Base-by-base conservation (phyloP, 2,113 vertebrate species). In the Amphiprion percula region DNA sequence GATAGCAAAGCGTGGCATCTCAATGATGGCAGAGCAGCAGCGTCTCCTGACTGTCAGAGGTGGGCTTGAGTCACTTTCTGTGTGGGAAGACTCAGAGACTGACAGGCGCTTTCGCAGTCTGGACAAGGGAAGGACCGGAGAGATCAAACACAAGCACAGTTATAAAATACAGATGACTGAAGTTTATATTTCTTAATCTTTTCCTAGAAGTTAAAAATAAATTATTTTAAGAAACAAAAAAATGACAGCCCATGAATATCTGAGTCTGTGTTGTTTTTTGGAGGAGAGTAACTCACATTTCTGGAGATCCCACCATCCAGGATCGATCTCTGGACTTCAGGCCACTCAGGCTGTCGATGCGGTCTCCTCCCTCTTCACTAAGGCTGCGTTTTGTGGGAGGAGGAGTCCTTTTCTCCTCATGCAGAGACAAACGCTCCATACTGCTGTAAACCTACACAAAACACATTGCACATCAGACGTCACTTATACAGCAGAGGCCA, bases 41-140 rank as follows among this genome's bases (percentile, higher is more conserved):
- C 96, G 97, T 0, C 96, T 93, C 0, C 98, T 95, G 15, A 97
- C 97, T 0, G 97, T 98, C 79, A 99, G 92, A 0, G 98, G 98
- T 0, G 98, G 98, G 79, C 97, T 99, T 58, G 98, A 99, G 93
- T 99, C 98, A 0, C 98, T 99, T 92, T 99, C 98, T 0, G 98
- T 99, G 94, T 99, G 97, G 2, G 98, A 99, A 0, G 98, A 99
- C 88, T 99, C 98, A 0, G 98, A 99, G 63, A 97, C 95, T 0
- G 98, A 99, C 62, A 99, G 91, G 30, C 97, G 97, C 88, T 99
- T 99, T 56, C 98, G 91, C 75, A 99, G 82, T 79, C 98, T 99
- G 92, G 0, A 44, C 37, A 41, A 17, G 19, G 0, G 4, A 58
- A n/a, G 10, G 26, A 21, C 37, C 37, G 23, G 14, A 37, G 1